Evolutionary conservation across 2,797 vertebrate genomes (phyloP).

Genomic region (Spea hammondii): DNA sequence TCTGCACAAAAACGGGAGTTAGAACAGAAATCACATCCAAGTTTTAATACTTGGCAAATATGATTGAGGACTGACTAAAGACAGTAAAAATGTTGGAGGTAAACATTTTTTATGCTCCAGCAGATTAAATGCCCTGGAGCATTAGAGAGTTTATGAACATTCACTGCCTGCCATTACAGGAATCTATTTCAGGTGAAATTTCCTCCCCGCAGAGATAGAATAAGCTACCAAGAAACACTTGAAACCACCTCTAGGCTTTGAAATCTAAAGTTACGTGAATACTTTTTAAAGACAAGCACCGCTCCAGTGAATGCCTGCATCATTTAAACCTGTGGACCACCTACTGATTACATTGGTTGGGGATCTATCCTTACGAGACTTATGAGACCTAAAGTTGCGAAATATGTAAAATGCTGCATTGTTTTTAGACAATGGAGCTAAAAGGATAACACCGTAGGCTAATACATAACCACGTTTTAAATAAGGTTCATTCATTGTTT

Average conservation of each 20-base stretch:
- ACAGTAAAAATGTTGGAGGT: slow-evolving; percentile 31
- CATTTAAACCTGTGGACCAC: background rate
- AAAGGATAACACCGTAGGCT: too few relatives aligned
- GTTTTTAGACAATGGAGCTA: too few relatives aligned
- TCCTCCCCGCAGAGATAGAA: slow-evolving; percentile 28
- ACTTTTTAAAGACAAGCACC: slow-evolving; percentile 22
- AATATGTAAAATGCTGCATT: too few relatives aligned
- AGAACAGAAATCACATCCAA: slow-evolving; percentile 14
- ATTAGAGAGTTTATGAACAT: slow-evolving; percentile 41
- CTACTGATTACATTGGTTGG: background rate
- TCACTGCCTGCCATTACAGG: slow-evolving; percentile 38
- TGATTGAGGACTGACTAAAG: slow-evolving; percentile 9
- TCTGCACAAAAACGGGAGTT: background rate
- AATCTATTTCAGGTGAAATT: slow-evolving; percentile 41
- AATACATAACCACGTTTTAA: too few relatives aligned
- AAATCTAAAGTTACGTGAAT: slow-evolving; percentile 27
- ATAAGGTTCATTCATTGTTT: too few relatives aligned
- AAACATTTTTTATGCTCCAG: slow-evolving; percentile 26
- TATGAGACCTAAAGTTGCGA: too few relatives aligned
- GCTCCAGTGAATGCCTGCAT: background rate
- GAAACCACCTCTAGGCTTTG: slow-evolving; percentile 33
- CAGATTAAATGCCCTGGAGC: slow-evolving; percentile 37
- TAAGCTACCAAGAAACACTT: slow-evolving; percentile 38
- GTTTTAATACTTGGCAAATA: slow-evolving; percentile 19
- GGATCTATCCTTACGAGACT: background rate